Evolutionary conservation across 1,140 invertebrate genomes (phyloP), one percentile per base, ranked within the genome.

Genomic region (Leguminivora glycinivorella): DNA sequence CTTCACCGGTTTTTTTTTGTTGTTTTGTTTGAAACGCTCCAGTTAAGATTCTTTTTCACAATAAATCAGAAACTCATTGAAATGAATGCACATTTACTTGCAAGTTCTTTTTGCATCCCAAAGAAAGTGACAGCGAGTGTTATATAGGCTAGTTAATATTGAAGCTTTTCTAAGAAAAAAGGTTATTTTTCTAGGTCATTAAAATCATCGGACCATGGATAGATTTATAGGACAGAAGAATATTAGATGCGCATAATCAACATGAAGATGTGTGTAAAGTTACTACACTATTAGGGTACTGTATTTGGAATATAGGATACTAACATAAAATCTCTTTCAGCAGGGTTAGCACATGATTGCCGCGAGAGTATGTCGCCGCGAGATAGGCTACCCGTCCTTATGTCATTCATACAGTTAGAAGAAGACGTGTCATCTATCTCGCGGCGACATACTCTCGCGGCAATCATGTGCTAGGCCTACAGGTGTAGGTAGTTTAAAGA

Each of bases 81-180:
- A 22, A 0, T 19, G 6, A 52, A 52, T 52, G 47, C n/a, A 7
- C n/a, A 52, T 22, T 19, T n/a, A 52, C 14, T 52, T 52, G 47
- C 47, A 19, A 22, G 47, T 52, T 52, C 2, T 52, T 52, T 52
- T 10, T 52, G 2, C 7, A 22, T 22, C 14, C 47, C 2, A 52
- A 19, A 52, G 47, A 52, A 22, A 52, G 47, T 22, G 47, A 52
- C 19, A 52, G 47, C 47, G 47, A 9, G 6, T 19, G 17, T 22
- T 52, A 52, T 52, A 22, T 52, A 52, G 47, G 47, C 47, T 52
- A 22, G 47, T 52, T 22, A 52, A 17, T 52, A 52, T 52, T 19
- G 19, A 22, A 52, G 47, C 47, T 52, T 22, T 43, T 43, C 40
- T 5, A 5, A 52, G 47, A 22, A 52, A 47, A 52, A 52, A 52